Evolutionary conservation across 2,888 invertebrate species (phyloP).

Genomic region (Mechanitis messenoides): DNA sequence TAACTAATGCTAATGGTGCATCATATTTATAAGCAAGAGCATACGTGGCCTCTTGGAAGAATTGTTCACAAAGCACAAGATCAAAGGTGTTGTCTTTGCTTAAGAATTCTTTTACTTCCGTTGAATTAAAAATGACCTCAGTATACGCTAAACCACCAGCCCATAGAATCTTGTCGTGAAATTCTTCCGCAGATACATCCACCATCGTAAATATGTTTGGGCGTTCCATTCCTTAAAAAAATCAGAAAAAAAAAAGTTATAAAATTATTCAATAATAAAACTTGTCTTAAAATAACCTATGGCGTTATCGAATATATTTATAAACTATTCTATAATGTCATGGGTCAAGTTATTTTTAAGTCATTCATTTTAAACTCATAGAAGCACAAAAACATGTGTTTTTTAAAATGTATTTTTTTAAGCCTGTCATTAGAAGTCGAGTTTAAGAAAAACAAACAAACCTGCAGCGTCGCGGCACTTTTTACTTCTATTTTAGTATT

Average conservation of each 20-base stretch:
- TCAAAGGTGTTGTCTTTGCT: constrained; percentile 57
- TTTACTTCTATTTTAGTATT: no score
- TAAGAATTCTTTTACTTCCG: constrained; percentile 47
- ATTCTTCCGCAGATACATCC: constrained; percentile 51
- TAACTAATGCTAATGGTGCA: constrained; percentile 55
- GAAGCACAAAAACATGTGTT: no score
- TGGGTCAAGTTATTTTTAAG: no score
- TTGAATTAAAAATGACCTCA: constrained; percentile 54
- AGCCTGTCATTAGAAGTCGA: no score
- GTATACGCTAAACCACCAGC: constrained; percentile 53
- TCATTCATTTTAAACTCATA: no score
- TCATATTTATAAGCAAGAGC: constrained; percentile 66
- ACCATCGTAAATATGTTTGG: constrained; percentile 65
- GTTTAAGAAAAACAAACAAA: no score
- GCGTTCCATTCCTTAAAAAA: constrained; percentile 47
- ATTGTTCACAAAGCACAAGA: constrained; percentile 67
- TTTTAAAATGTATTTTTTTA: no score
- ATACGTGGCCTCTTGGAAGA: constrained; percentile 65
- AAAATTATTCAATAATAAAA: background rate
- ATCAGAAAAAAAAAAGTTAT: background rate
- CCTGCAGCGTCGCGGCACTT: no score
- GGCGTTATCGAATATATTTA: no score
- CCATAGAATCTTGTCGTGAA: constrained; percentile 57
- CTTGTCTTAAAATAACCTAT: background rate
- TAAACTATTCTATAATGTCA: no score